A percentile compares a stretch with the other conserved stretches of the same genome.
Conservation (phyloP, 2,888 invertebrate genomes). For the Liposcelis brunnea region DNA sequence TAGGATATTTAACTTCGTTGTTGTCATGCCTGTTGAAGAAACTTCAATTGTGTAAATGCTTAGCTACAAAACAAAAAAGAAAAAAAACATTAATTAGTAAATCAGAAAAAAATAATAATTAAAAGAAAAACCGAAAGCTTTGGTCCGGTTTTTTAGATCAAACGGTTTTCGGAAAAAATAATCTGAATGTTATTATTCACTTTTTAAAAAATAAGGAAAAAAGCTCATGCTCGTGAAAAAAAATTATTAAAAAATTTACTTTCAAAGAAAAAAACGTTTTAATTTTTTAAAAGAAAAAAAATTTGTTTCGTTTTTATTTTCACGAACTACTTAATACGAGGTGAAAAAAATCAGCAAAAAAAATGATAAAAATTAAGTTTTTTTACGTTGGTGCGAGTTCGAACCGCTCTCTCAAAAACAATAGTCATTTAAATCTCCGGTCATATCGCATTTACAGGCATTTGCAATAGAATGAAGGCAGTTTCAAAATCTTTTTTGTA, state of each 20-base stretch:
- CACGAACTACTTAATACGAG: conserved; percentile 18
- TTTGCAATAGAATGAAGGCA: conserved; percentile 71
- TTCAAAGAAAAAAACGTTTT: too few species aligned
- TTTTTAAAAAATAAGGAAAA: too few species aligned
- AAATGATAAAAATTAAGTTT: conserved; percentile 16
- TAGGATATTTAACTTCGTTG: conserved; percentile 9
- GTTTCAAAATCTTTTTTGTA: conserved; percentile 26
- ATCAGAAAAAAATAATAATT: too few species aligned
- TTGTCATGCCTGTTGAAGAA: conserved; percentile 9
- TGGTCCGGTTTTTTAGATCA: too few species aligned
- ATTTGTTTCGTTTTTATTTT: conserved; percentile 19
- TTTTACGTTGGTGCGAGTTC: conserved; percentile 14
- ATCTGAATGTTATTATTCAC: too few species aligned
- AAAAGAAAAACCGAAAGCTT: too few species aligned
- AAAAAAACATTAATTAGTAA: too few species aligned
- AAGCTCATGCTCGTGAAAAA: too few species aligned
- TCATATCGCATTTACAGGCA: conserved; percentile 18
- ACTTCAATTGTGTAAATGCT: conserved; percentile 8
- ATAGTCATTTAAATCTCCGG: conserved; percentile 15
- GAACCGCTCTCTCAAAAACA: conserved; percentile 13
- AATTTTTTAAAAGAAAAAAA: conserved; percentile 10
- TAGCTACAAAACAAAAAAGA: conserved; percentile 1
- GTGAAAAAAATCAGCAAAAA: conserved; percentile 16
- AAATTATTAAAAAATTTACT: too few species aligned
- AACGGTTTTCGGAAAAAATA: too few species aligned